phyloP scores from a whole-genome alignment of 1,140 invertebrate genomes.

The Drosophila parvula region DNA sequence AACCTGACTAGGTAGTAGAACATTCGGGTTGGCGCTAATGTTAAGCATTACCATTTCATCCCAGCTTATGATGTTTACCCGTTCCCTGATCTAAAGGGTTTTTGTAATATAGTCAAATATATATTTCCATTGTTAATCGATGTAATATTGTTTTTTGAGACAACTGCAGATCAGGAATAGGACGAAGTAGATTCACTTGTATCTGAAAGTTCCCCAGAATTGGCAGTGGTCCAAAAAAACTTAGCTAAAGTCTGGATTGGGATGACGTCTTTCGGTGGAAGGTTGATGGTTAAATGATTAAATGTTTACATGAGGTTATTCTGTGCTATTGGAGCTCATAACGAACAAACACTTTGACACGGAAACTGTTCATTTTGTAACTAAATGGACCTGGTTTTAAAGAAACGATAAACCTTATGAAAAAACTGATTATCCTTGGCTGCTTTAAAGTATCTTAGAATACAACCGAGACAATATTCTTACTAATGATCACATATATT shows the following conservation, averaged over 20 bases:
- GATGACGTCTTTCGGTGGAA: constrained; percentile 25
- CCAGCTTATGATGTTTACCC: not conserved
- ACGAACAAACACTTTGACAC: not conserved
- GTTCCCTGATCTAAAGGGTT: not conserved
- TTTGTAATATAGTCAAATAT: not conserved
- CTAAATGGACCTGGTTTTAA: not conserved
- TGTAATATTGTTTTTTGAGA: no score
- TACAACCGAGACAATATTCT: not conserved
- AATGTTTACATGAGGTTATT: no score
- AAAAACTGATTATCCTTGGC: not conserved
- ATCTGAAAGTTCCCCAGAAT: not conserved
- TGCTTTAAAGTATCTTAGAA: not conserved
- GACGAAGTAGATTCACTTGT: constrained; percentile 6
- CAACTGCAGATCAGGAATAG: not conserved
- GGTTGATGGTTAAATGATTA: constrained; percentile 52
- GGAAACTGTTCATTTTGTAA: not conserved
- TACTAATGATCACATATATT: constrained; percentile 12
- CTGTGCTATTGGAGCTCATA: not conserved
- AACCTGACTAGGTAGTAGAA: not conserved
- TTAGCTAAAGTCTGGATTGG: constrained; percentile 70
- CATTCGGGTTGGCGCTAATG: not conserved
- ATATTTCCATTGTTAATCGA: not conserved
- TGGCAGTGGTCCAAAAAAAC: constrained; percentile 46
- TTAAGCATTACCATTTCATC: not conserved
- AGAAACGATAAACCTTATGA: no score